Percentiles rank a stretch among this genome's conserved stretches.
These are phyloP conservation scores for Propsilocerus akamusi DNA, from an alignment of 1,140 invertebrate species.

Conservation along the genomic window DNA sequence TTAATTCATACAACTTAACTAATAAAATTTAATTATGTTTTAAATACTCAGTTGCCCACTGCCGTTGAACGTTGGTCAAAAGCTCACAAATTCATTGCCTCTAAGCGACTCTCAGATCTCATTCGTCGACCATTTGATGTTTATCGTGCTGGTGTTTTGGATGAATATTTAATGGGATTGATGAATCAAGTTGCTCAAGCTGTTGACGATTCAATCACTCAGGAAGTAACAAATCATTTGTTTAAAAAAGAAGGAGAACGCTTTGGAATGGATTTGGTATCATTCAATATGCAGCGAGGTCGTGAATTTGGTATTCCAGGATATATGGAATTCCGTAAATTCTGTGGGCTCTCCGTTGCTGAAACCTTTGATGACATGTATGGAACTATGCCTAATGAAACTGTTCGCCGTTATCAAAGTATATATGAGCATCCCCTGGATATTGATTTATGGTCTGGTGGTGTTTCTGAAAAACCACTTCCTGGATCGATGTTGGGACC, in stretches of 20 bases:
- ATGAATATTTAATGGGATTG: conserved; percentile 82
- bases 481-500: conserved; percentile 82
- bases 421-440: conserved; percentile 70
- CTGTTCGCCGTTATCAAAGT: conserved; percentile 52
- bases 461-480: conserved; percentile 73
- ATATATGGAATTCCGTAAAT: conserved; percentile 84
- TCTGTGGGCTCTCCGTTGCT: conserved; percentile 67
- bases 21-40: too few relatives aligned
- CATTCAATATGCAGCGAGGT: conserved; percentile 87
- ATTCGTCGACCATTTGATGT: conserved; percentile 78
- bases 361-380: conserved; percentile 70
- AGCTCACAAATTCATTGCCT: conserved; percentile 82
- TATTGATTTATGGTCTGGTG: conserved; percentile 83
- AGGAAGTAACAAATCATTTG: conserved; percentile 81
- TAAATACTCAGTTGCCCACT: conserved; percentile 64
- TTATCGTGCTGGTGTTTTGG: conserved; percentile 74
- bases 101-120: conserved; percentile 71
- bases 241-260: conserved; percentile 74
- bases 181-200: conserved; percentile 90
- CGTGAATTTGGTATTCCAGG: conserved; percentile 82
- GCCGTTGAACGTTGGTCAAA: conserved; percentile 84
- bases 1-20: too few relatives aligned
- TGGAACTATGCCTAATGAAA: conserved; percentile 77
- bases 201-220: conserved; percentile 86
- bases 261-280: conserved; percentile 80